Evolutionary conservation across 2,113 vertebrate species (phyloP).

Genomic region (Crotalus tigris): DNA sequence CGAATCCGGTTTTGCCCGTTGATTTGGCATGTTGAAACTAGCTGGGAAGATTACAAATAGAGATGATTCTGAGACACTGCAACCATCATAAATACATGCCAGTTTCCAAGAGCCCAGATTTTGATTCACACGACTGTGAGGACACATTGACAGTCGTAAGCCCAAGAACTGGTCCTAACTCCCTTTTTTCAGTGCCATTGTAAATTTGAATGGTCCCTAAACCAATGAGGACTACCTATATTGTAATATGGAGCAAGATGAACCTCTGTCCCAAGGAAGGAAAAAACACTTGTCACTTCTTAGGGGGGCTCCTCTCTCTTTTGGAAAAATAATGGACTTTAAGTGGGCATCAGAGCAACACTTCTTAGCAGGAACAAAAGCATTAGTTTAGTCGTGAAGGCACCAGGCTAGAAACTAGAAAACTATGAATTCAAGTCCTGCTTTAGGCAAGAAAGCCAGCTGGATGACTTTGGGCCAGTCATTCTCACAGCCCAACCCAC

Average conservation of each 20-base stretch:
- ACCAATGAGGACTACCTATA: background rate
- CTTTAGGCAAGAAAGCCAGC: background rate
- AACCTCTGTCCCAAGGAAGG: slow-evolving; percentile 17
- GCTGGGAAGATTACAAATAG: background rate
- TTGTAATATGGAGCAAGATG: background rate
- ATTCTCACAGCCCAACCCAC: background rate
- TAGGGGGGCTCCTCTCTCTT: background rate
- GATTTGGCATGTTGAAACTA: background rate
- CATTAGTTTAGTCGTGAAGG: background rate
- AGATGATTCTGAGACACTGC: background rate
- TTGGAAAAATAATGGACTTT: background rate
- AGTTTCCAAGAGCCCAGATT: background rate
- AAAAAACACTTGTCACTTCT: background rate
- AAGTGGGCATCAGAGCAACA: background rate
- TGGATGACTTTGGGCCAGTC: background rate
- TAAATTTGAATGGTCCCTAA: background rate
- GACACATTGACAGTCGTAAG: background rate
- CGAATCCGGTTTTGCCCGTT: background rate
- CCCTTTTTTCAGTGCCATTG: background rate
- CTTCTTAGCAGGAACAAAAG: background rate
- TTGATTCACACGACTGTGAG: background rate
- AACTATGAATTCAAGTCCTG: background rate
- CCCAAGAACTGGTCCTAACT: background rate
- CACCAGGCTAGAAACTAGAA: background rate
- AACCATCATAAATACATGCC: background rate